Evolutionary conservation across 2,888 invertebrate species (phyloP), one percentile per base, ranked within the genome.

Genomic region (Drosophila longiperda): DNA sequence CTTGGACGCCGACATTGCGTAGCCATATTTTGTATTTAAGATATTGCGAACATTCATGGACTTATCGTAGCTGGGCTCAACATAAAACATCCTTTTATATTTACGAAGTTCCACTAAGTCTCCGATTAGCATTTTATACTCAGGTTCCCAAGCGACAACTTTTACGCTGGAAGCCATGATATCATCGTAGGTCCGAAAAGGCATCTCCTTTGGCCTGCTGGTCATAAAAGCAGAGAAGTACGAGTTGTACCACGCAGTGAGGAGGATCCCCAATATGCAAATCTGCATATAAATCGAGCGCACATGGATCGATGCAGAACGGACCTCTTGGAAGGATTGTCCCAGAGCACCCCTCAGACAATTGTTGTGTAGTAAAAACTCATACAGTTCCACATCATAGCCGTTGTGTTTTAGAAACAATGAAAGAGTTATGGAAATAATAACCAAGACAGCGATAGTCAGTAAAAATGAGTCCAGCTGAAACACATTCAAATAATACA

Each of bases 181-280:
- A 57, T 91, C 92, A 33, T 92, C 91, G 17, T 81, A 91, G 17
- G 68, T 78, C 3, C 61, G 77, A 1, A 83, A 77, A 0, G 84
- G 78, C 3, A 73, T 4, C 36, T 79, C 71, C 48, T 90, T 91
- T 0, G 92, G 92, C 0, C 87, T 76, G n/a, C 80, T 90, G 1
- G 90, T 92, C 11, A 91, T 82, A 62, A 87, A 92, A 0, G 91
- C 84, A 7, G 92, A 90, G 59, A 92, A 91, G 64, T 90, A 90
- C 0, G 91, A 87, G 50, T 91, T 92, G 36, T 91, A 92, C 64
- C 90, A 87, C 6, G 90, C 90, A 7, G 92, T 91, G 5, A 92
- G 74, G 5, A 92, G 68, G 17, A 92, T 82, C 1, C 92, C 92
- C 42, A 92, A 32, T 0, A 90, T 36, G 57, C 90, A 92, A 9